Evolutionary conservation across 92 coral and sea anemone species (phyloP).

Genomic region (Blastomussa wellsi): DNA sequence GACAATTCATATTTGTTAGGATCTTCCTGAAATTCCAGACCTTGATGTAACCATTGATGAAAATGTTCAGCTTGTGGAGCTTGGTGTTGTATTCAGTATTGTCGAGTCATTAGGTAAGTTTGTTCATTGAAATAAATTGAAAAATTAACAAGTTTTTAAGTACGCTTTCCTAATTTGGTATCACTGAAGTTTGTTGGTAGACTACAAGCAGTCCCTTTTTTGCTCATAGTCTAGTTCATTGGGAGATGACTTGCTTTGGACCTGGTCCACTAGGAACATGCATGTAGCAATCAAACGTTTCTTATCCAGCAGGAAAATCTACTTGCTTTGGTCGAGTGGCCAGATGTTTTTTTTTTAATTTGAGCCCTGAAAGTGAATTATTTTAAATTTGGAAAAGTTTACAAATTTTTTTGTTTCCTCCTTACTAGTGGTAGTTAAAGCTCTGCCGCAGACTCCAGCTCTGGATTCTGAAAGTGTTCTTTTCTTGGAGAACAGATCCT

Average conservation of each 20-base stretch:
- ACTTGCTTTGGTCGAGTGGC: too few relatives aligned
- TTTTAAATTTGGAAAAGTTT: too few relatives aligned
- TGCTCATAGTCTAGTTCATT: too few relatives aligned
- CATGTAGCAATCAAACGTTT: too few relatives aligned
- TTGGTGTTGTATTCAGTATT: conserved; percentile 75
- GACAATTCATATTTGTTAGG: conserved; percentile 45
- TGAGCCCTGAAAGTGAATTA: too few relatives aligned
- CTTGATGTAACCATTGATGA: conserved; percentile 66
- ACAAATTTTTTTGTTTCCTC: neutral
- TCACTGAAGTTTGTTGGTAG: too few relatives aligned
- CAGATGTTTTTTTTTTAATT: too few relatives aligned
- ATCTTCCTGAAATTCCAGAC: conserved; percentile 79
- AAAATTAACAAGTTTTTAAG: neutral
- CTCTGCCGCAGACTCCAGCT: conserved; percentile 79
- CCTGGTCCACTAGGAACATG: too few relatives aligned
- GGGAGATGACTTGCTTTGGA: too few relatives aligned
- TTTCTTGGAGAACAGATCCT: conserved; percentile 76
- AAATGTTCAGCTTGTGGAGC: conserved; percentile 59
- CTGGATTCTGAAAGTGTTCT: conserved; percentile 81
- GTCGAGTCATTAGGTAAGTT: conserved; percentile 67
- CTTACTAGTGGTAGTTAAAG: conserved; percentile 73
- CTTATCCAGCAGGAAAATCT: too few relatives aligned
- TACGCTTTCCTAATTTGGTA: too few relatives aligned
- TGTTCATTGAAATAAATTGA: neutral
- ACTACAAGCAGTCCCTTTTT: too few relatives aligned